Evolutionary conservation across 1,140 invertebrate genomes (phyloP).

Genomic region (Drosophila nebulosa): DNA sequence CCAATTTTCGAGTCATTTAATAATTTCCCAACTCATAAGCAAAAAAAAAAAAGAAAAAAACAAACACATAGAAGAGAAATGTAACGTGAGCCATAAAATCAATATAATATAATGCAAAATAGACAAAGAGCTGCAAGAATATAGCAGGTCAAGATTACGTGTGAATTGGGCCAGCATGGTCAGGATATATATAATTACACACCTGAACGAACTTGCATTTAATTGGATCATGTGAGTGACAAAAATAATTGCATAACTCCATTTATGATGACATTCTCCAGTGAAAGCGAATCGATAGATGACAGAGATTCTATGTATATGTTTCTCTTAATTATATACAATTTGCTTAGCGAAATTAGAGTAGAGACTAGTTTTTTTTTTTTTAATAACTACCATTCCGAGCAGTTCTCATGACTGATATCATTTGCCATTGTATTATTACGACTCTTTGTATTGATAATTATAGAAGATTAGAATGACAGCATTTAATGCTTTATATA

Average conservation of each 20-base stretch:
- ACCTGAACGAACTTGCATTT: neutral
- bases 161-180: conserved; percentile 39
- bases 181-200: conserved; percentile 36
- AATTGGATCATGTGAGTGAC: neutral
- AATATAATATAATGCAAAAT: neutral
- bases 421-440: neutral
- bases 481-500: neutral
- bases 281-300: neutral
- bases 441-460: neutral
- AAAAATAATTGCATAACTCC: conserved; percentile 17
- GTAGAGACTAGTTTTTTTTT: neutral
- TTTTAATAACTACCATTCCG: neutral
- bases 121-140: neutral
- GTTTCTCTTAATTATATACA: neutral
- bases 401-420: neutral
- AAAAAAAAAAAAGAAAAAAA: neutral
- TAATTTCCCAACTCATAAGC: conserved; percentile 3
- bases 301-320: neutral
- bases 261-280: conserved; percentile 4
- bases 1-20: conserved; percentile 26
- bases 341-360: neutral
- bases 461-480: neutral
- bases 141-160: conserved; percentile 54
- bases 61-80: neutral
- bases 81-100: conserved; percentile 1